These are phyloP conservation scores for Chloroceryle amazona DNA, from an alignment of 2,797 vertebrate genomes.

Conservation along the genomic window DNA sequence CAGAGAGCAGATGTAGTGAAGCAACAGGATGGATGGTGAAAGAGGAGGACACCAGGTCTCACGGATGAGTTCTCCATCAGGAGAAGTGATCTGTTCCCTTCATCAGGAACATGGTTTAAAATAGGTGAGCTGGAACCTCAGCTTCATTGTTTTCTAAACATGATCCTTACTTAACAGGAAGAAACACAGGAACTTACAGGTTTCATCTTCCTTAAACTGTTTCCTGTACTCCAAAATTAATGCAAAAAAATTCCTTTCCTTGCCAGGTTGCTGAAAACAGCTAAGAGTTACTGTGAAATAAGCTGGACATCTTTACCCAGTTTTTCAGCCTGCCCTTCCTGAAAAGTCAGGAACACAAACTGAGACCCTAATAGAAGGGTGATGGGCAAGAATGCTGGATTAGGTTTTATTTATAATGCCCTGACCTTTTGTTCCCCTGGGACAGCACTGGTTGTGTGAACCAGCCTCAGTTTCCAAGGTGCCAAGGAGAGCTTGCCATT, in stretches of 20 bases:
- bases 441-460: fast-evolving
- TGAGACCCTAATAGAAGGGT: neutral
- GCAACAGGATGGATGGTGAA: neutral
- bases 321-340: neutral
- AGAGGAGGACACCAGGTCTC: neutral
- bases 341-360: neutral
- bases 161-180: conserved; percentile 18
- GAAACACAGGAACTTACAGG: conserved; percentile 18
- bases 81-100: neutral
- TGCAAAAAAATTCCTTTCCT: neutral
- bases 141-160: conserved; percentile 17
- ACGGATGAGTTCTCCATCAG: neutral
- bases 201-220: conserved; percentile 42
- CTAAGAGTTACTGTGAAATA: neutral
- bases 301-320: neutral
- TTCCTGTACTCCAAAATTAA: conserved; percentile 28
- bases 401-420: neutral
- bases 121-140: neutral
- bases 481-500: neutral
- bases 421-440: neutral
- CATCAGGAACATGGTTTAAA: neutral
- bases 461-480: fast-evolving
- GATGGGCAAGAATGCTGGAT: neutral
- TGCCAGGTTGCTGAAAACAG: neutral
- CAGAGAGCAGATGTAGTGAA: neutral